Conservation (phyloP, 2,113 vertebrate genomes). For the Tragelaphus scriptus region DNA sequence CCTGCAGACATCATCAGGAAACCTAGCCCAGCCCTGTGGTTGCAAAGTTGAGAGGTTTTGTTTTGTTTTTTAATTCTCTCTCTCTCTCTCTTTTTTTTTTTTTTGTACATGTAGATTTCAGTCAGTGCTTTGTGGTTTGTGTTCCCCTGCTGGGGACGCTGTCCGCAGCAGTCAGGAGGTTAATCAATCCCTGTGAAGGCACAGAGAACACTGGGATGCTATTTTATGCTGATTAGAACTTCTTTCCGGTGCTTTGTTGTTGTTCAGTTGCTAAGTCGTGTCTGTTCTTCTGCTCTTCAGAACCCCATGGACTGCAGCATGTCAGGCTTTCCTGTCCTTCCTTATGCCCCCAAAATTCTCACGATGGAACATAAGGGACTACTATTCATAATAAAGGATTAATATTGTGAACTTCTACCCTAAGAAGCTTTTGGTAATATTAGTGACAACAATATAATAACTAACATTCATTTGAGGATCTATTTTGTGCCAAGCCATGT, state of each 20-base stretch:
- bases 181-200: not conserved
- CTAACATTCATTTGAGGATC: not conserved
- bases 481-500: not conserved
- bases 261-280: not conserved
- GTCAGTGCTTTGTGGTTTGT: slow-evolving; percentile 47
- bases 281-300: not conserved
- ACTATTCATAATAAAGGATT: not conserved
- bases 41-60: not conserved
- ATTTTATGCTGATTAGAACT: not conserved
- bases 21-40: not conserved
- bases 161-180: not conserved
- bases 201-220: not conserved
- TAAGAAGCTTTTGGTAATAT: not conserved
- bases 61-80: not conserved
- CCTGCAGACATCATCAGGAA: not conserved
- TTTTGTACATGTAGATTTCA: slow-evolving; percentile 19
- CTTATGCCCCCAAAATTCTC: not conserved
- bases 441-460: not conserved
- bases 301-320: not conserved
- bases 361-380: not conserved
- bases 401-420: not conserved
- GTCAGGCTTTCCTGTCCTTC: not conserved
- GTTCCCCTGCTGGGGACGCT: not conserved
- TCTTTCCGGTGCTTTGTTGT: not conserved
- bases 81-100: not conserved